phyloP scores from a whole-genome alignment of 2,888 invertebrate genomes.

The Gerosis bhagava region DNA sequence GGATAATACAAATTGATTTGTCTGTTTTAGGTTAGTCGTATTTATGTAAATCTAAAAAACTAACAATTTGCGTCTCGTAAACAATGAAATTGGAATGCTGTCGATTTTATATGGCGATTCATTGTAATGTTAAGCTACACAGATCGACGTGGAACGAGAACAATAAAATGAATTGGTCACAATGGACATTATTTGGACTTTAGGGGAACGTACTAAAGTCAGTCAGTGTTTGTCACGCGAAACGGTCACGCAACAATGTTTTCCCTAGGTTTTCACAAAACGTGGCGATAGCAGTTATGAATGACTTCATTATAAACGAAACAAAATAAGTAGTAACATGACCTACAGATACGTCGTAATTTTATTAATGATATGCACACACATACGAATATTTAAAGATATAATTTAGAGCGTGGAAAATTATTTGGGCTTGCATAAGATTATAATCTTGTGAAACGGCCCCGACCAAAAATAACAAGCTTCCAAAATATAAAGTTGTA shows the following conservation, averaged over 20 bases:
- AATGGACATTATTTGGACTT: constrained; percentile 60
- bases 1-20: too few species aligned
- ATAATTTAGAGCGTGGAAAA: constrained; percentile 6
- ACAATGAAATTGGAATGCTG: constrained; percentile 30
- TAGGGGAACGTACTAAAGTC: constrained; percentile 46
- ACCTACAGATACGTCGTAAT: background rate
- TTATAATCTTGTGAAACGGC: constrained; percentile 7
- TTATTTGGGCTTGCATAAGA: background rate
- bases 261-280: constrained; percentile 56
- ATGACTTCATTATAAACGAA: constrained; percentile 48
- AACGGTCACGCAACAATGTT: constrained; percentile 63
- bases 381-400: constrained; percentile 4
- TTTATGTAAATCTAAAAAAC: too few species aligned
- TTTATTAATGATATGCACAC: constrained; percentile 16
- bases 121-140: constrained; percentile 22
- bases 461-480: constrained; percentile 6
- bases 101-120: constrained; percentile 38
- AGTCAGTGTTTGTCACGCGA: constrained; percentile 61
- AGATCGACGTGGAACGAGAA: constrained; percentile 39
- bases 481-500: constrained; percentile 18
- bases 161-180: constrained; percentile 53
- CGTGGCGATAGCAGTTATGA: constrained; percentile 43
- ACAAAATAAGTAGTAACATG: constrained; percentile 14
- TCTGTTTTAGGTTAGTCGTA: too few species aligned
- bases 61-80: too few species aligned